Base-by-base conservation (phyloP, 1,140 invertebrate species). In the Physella acuta region DNA sequence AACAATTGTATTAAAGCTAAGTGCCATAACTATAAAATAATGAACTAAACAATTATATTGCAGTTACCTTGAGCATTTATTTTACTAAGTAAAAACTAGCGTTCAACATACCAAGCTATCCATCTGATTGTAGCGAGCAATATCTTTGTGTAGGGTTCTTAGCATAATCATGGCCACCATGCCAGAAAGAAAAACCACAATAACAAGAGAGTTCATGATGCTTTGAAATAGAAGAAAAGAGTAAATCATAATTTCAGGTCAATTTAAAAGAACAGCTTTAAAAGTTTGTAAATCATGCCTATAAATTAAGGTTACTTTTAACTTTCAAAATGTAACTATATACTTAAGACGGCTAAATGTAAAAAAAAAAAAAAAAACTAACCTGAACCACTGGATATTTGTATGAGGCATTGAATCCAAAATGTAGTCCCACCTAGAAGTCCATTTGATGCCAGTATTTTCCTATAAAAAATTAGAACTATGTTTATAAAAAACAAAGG, bases 111-210 rank as follows among this genome's bases (percentile, higher is more conserved):
- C 87, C 52, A 86, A 81, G 64, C 84, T 86, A 72, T 89, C 88
- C 65, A 92, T 90, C 86, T 92, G 96, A 88, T 99, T 99, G 82
- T 99, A 99, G 81, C 97, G 88, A 24, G 96, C 96, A 80, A 99
- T 99, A 87, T 99, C 97, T 86, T 98, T 97, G 82, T 99, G 96
- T 37, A 99, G 86, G 26, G 97, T 99, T 69, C 97, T 88, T 64
- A 99, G 85, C 84, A 99, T 89, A 79, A 99, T 99, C 96, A 99
- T 99, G 16, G 96, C 97, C 17, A 99, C 95, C 97, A 99, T 99
- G 75, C 97, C 97, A 77, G 95, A 97, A 62, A 89, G 75, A 79
- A 89, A 89, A n/a, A 89, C 76, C 3, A 89, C 88, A 76, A 89
- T 89, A 17, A 89, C 88, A 64, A 90, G 77, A 16, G 87, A 88